Percentiles rank a stretch among this genome's conserved stretches.
Evolutionary conservation across 2,113 vertebrate genomes (phyloP).

Genomic region (Chroicocephalus ridibundus): DNA sequence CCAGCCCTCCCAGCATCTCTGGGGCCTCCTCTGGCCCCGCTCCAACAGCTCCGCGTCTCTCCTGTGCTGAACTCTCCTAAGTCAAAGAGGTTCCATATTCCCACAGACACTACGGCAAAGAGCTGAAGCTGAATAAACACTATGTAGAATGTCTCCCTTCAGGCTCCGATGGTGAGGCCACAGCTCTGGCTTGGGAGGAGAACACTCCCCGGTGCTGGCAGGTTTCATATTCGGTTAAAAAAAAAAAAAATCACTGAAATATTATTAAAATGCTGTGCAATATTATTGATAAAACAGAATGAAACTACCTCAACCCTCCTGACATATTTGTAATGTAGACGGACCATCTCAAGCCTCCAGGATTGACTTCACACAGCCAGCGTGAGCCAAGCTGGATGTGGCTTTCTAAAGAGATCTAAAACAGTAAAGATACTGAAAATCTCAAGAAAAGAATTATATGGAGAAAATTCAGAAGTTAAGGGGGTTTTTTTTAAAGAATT

Average conservation of each 20-base stretch:
- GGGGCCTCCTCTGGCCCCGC: too few relatives aligned
- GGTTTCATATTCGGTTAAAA: neutral
- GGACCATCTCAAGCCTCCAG: fast-evolving
- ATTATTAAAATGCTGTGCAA: neutral
- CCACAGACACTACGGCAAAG: neutral
- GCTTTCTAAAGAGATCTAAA: neutral
- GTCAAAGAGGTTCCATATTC: neutral
- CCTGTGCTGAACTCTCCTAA: neutral
- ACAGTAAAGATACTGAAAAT: neutral
- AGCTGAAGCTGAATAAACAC: neutral
- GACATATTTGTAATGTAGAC: neutral
- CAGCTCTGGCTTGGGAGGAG: neutral
- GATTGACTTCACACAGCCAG: neutral
- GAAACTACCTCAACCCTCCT: neutral
- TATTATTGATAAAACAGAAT: neutral
- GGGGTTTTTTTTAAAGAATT: neutral
- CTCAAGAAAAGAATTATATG: neutral
- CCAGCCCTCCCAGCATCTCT: too few relatives aligned
- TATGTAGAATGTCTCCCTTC: neutral
- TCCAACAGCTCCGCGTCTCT: too few relatives aligned
- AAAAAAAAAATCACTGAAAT: neutral
- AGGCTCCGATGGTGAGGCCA: too few relatives aligned
- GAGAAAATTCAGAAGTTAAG: neutral
- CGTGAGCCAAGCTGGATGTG: fast-evolving
- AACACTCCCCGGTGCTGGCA: fast-evolving